Conservation (phyloP, 2,113 vertebrate genomes). For the Phylloscopus trochilus region DNA sequence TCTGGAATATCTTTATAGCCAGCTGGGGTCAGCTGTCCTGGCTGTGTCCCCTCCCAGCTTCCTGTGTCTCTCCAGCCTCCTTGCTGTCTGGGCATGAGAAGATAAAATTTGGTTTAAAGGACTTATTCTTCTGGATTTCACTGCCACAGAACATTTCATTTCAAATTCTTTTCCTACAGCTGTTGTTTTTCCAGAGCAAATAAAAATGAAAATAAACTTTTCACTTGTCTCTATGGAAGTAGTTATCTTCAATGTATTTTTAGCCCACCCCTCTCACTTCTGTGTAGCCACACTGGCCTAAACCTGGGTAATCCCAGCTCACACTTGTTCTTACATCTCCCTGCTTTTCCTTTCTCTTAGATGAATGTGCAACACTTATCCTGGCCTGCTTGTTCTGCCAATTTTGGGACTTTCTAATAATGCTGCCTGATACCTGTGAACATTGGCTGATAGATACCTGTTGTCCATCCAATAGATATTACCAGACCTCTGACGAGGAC, state of each 20-base stretch:
- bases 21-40: background rate
- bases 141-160: background rate
- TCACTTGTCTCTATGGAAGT: background rate
- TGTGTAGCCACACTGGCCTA: background rate
- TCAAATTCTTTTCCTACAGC: background rate
- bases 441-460: constrained; percentile 69
- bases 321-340: background rate
- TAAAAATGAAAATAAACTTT: background rate
- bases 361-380: constrained; percentile 80
- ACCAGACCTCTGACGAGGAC: constrained; percentile 62
- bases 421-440: constrained; percentile 78
- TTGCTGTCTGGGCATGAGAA: background rate
- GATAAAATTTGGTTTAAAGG: background rate
- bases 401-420: constrained; percentile 81
- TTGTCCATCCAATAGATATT: constrained; percentile 77
- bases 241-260: background rate
- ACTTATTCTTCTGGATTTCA: background rate
- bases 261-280: background rate
- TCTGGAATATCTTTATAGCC: background rate
- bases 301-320: background rate
- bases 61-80: background rate
- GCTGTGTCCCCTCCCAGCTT: background rate
- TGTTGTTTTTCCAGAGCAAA: background rate
- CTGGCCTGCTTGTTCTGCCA: constrained; percentile 84
- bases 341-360: constrained; percentile 68